These are phyloP conservation scores for Zaprionus taronus DNA, from an alignment of 1,140 invertebrate species.

Conservation along the genomic window DNA sequence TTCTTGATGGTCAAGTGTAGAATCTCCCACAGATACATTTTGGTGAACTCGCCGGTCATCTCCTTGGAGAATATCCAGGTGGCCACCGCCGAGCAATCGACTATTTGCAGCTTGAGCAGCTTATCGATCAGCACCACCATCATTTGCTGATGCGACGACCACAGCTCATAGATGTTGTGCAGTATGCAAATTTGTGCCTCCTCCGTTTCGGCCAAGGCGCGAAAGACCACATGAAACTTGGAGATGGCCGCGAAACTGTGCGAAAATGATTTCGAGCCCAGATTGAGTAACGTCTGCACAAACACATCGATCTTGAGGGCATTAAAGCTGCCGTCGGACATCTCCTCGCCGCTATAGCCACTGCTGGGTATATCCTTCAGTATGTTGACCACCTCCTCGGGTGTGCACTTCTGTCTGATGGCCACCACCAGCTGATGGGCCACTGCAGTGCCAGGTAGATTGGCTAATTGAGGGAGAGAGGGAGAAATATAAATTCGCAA, in stretches of 20 bases:
- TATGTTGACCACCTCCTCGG: slow-evolving; percentile 95
- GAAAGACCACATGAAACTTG: slow-evolving; percentile 98
- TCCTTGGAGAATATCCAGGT: slow-evolving; percentile 99
- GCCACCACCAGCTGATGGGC: slow-evolving; percentile 94
- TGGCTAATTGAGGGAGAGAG: slow-evolving; percentile 86
- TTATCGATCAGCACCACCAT: slow-evolving; percentile 98
- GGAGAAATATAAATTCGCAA: slow-evolving; percentile 23
- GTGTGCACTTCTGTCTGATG: slow-evolving; percentile 94
- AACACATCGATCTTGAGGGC: slow-evolving; percentile 98
- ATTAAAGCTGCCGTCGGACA: slow-evolving; percentile 89
- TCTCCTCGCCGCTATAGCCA: slow-evolving; percentile 89
- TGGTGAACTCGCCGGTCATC: slow-evolving; percentile 96
- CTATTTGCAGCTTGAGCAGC: slow-evolving; percentile 98
- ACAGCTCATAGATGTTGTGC: slow-evolving; percentile 96
- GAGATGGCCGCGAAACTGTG: slow-evolving; percentile 99
- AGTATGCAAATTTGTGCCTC: slow-evolving; percentile 98
- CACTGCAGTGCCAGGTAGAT: slow-evolving; percentile 91
- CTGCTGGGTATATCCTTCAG: slow-evolving; percentile 94
- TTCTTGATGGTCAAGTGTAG: slow-evolving; percentile 97
- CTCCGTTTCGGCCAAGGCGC: slow-evolving; percentile 95
- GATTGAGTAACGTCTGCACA: slow-evolving; percentile 95
- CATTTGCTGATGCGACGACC: slow-evolving; percentile 98
- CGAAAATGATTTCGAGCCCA: slow-evolving; percentile 98
- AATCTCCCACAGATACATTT: slow-evolving; percentile 99
- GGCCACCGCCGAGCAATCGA: slow-evolving; percentile 98